Evolutionary conservation across 2,113 vertebrate species (phyloP).

Genomic region (Pelmatolapia mariae): DNA sequence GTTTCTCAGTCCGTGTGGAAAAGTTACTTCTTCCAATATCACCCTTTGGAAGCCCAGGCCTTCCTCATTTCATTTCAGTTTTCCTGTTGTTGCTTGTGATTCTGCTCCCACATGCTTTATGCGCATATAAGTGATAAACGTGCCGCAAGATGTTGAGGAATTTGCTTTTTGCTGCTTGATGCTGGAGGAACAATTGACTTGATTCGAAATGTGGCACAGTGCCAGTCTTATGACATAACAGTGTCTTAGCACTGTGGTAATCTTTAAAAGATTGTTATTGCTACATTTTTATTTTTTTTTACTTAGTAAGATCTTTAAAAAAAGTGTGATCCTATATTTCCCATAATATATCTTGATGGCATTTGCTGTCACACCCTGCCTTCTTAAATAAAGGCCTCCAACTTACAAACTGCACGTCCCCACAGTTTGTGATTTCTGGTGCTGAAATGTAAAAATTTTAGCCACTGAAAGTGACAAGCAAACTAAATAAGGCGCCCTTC

Average conservation of each 20-base stretch:
- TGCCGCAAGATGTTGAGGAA: not conserved
- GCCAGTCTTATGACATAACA: not conserved
- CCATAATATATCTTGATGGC: not conserved
- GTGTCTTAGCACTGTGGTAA: not conserved
- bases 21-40: not conserved
- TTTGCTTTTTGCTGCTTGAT: not conserved
- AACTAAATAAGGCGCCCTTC: not conserved
- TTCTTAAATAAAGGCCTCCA: not conserved
- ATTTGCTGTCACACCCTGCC: not conserved
- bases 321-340: not conserved
- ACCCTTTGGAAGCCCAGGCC: not conserved
- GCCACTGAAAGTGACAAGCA: not conserved
- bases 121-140: not conserved
- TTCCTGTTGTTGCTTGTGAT: not conserved
- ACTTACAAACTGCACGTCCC: not conserved
- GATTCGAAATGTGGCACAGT: not conserved
- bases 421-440: not conserved
- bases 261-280: not conserved
- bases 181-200: not conserved
- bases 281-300: not conserved
- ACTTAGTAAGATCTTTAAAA: not conserved
- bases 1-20: not conserved
- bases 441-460: not conserved
- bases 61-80: not conserved
- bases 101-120: not conserved